These are phyloP conservation scores for Pampus argenteus DNA, from an alignment of 2,797 vertebrate species.

Conservation along the genomic window DNA sequence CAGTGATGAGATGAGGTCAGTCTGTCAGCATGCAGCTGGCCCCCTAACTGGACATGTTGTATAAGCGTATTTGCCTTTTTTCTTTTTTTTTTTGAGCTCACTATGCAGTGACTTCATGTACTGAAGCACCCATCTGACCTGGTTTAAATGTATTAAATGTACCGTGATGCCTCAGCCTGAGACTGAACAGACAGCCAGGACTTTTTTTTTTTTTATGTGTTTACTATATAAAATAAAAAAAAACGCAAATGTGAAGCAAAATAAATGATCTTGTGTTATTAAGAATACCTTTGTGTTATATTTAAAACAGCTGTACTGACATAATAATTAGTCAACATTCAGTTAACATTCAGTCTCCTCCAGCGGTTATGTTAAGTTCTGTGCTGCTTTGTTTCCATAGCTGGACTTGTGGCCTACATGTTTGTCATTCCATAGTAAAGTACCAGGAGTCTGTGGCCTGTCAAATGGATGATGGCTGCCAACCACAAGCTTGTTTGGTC, in stretches of 20 bases:
- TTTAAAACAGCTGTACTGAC: conserved; percentile 9
- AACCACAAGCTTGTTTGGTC: conserved; percentile 61
- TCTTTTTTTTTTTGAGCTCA: conserved; percentile 35
- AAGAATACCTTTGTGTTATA: not conserved
- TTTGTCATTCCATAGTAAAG: conserved; percentile 80
- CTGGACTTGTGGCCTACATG: conserved; percentile 68
- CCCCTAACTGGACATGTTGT: conserved; percentile 60
- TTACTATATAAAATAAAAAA: not conserved
- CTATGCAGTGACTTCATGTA: conserved; percentile 48
- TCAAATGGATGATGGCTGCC: conserved; percentile 61
- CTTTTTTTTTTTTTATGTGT: not conserved
- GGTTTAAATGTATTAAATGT: conserved; percentile 52
- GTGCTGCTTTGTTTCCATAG: conserved; percentile 40
- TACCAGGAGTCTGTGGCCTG: conserved; percentile 64
- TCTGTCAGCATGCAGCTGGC: conserved; percentile 66
- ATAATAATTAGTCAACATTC: conserved; percentile 4
- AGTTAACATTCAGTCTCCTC: conserved; percentile 14
- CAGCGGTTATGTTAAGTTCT: conserved; percentile 27
- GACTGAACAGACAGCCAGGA: conserved; percentile 24
- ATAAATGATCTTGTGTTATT: not conserved
- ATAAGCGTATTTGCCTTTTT: conserved; percentile 60
- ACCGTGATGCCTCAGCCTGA: conserved; percentile 28
- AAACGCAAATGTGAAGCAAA: not conserved
- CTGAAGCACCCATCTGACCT: conserved; percentile 62
- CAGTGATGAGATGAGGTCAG: conserved; percentile 75